Percentiles rank a stretch among this genome's conserved stretches.
phyloP scores from a whole-genome alignment of 2,797 vertebrate species.

The Syngnathus rostellatus region DNA sequence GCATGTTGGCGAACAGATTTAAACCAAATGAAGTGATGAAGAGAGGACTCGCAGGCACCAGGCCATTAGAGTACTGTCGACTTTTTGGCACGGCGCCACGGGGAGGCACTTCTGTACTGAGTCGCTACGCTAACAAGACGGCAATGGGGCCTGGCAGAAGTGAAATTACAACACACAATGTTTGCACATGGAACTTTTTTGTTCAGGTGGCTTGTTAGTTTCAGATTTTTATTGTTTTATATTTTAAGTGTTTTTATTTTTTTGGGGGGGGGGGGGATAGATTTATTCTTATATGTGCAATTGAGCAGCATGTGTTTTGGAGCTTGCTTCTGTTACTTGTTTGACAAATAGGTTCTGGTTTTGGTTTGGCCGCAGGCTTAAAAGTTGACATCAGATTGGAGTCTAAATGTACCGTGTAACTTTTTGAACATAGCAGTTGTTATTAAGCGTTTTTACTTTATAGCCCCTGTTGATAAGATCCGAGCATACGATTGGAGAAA shows the following conservation, averaged over 20 bases:
- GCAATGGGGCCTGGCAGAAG: neutral
- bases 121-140: neutral
- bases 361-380: neutral
- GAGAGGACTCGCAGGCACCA: constrained; percentile 1
- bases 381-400: constrained; percentile 2
- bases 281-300: neutral
- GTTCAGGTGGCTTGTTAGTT: neutral
- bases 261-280: too few relatives aligned
- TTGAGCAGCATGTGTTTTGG: neutral
- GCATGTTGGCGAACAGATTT: neutral
- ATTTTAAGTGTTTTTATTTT: too few relatives aligned
- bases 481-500: neutral
- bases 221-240: neutral
- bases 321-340: neutral
- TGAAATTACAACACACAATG: neutral
- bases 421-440: neutral
- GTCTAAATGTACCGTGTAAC: neutral
- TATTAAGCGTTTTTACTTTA: neutral
- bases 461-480: neutral
- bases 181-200: neutral
- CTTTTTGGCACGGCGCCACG: neutral
- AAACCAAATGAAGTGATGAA: constrained; percentile 1
- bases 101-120: neutral
- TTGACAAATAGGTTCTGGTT: neutral
- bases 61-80: neutral